Base-by-base conservation (phyloP, 2,113 vertebrate species). In the Myotis yumanensis region DNA sequence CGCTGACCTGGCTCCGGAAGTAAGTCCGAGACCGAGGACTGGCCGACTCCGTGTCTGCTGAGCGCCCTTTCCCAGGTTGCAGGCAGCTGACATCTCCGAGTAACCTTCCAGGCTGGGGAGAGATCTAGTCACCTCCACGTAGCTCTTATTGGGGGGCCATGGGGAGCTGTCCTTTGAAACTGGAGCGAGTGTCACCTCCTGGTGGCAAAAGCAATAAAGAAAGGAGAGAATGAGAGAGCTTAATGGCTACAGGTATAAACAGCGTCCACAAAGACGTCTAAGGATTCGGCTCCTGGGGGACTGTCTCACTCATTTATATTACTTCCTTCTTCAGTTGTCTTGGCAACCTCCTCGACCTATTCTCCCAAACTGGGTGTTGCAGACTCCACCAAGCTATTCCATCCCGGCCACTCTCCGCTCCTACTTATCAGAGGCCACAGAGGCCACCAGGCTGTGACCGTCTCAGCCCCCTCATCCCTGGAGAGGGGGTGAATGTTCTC, bases 71-170 rank as follows among this genome's bases (percentile, higher is more conserved):
- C 35, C n/a, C 66, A 52, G 54, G 54, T 1, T 66, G 20, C 68
- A 35, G 46, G 22, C 54, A 8, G 5, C 46, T 12, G 11, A 57
- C 43, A 4, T 64, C 43, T 37, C 25, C 25, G 20, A 43, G 76
- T 7, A 28, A 62, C 43, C 43, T 80, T 17, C 25, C 10, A 0
- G 32, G 28, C 43, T 88, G 54, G 35, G 7, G 43, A 69, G 72
- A 88, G 43, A 71, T 16, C 40, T 11, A 4, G 12, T 32, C 7
- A 1, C 54, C 2, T 12, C 37, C n/a, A 6, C 15, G 64, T 7
- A 0, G 3, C 40, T 71, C 28, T 23, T 20, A 17, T 1, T 9
- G 66, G 40, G 23, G 17, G 25, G 7, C 28, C 14, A 0, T 0
- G 0, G 28, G 15, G 28, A 62, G 52, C 52, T 76, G 37, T 85